A percentile compares a stretch with the other conserved stretches of the same genome.
phyloP scores from a whole-genome alignment of 1,140 invertebrate genomes.

The Gonatopus flavifemur region DNA sequence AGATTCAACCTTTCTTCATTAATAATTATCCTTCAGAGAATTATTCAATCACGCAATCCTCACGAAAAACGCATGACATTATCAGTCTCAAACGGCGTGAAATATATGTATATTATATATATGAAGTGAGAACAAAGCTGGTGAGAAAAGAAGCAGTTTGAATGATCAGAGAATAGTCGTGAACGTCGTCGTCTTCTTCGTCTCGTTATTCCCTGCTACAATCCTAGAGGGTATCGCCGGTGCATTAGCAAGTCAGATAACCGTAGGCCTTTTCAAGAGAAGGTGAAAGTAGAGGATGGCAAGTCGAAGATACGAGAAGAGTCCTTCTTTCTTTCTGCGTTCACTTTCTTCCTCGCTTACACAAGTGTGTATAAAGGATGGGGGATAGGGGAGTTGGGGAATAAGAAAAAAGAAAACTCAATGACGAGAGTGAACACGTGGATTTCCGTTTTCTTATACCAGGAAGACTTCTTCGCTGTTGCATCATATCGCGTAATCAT shows the following conservation, averaged over 20 bases:
- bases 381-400: constrained; percentile 11
- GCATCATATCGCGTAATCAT: too few species aligned
- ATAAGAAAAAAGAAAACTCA: constrained; percentile 6
- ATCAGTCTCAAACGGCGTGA: too few species aligned
- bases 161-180: constrained; percentile 41
- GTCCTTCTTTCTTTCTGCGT: neutral
- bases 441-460: constrained; percentile 36
- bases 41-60: too few species aligned
- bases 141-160: constrained; percentile 16
- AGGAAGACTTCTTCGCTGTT: too few species aligned
- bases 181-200: too few species aligned
- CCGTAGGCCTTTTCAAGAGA: constrained; percentile 28
- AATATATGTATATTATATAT: too few species aligned
- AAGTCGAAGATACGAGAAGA: constrained; percentile 4
- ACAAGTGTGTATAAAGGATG: neutral
- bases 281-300: constrained; percentile 17
- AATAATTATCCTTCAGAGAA: too few species aligned
- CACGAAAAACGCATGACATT: too few species aligned
- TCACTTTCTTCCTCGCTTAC: neutral
- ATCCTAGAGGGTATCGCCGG: constrained; percentile 36
- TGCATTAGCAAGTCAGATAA: constrained; percentile 50
- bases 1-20: too few species aligned
- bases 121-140: constrained; percentile 3
- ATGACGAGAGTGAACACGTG: constrained; percentile 20
- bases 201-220: constrained; percentile 18